Percentiles rank a stretch among this genome's conserved stretches.
Conservation (phyloP, 2,888 invertebrate genomes). For the Nysson spinosus region DNA sequence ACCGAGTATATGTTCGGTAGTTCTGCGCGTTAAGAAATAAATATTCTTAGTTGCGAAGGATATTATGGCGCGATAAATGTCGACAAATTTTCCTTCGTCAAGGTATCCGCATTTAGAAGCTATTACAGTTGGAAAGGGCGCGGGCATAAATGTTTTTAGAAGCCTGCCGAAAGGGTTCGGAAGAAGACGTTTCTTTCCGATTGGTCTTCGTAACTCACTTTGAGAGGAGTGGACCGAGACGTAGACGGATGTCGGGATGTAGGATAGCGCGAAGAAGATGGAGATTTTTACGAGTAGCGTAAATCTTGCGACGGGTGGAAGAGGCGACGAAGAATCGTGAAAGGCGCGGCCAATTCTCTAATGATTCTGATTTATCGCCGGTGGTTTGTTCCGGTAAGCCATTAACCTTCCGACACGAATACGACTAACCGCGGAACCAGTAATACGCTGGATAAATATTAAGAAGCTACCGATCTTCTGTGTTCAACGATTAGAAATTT, state of each 20-base stretch:
- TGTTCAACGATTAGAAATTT: too few species aligned
- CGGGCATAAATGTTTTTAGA: constrained; percentile 1
- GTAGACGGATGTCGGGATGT: not conserved
- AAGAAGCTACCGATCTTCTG: constrained; percentile 17
- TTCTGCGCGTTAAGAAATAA: too few species aligned
- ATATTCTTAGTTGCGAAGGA: too few species aligned
- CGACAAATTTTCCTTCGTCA: too few species aligned
- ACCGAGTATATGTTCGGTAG: too few species aligned
- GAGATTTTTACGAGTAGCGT: constrained; percentile 53
- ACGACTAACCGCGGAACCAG: constrained; percentile 22
- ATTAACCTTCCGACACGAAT: constrained; percentile 30
- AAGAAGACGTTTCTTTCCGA: constrained; percentile 54
- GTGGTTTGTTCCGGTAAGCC: constrained; percentile 47
- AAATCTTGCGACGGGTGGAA: constrained; percentile 50
- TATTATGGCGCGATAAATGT: too few species aligned
- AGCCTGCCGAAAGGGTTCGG: constrained; percentile 15
- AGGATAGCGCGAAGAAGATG: constrained; percentile 26
- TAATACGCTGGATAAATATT: not conserved
- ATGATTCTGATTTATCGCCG: constrained; percentile 65
- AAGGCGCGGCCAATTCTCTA: constrained; percentile 62
- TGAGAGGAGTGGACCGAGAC: not conserved
- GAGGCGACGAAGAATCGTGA: constrained; percentile 51
- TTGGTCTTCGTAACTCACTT: constrained; percentile 47
- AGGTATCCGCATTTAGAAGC: too few species aligned
- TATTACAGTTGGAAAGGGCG: constrained; percentile 17